phyloP scores from a whole-genome alignment of 2,797 vertebrate species.

The Alectoris magna region DNA sequence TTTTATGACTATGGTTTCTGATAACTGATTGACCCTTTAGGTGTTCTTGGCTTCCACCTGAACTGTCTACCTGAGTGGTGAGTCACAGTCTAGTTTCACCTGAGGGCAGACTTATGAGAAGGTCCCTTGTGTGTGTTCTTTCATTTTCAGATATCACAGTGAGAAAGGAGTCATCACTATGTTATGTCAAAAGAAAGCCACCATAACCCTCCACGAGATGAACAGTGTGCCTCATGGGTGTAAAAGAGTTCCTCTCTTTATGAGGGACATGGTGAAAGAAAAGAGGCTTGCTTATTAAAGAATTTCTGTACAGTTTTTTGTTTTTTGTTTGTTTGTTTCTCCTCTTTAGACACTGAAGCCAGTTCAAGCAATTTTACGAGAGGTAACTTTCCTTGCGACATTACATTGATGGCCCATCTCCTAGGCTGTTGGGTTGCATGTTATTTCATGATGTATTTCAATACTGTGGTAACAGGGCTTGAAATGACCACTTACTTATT shows the following conservation, averaged over 20 bases:
- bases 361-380: background rate
- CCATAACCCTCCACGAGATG: background rate
- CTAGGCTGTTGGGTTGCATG: background rate
- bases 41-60: conserved; percentile 29
- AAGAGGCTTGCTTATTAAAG: conserved; percentile 1
- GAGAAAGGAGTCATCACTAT: background rate
- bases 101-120: background rate
- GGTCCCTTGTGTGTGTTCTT: background rate
- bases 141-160: background rate
- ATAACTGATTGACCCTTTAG: background rate
- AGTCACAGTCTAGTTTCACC: conserved; percentile 32
- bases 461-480: background rate
- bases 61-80: background rate
- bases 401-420: background rate
- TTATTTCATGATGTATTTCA: background rate
- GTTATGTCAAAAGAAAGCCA: background rate
- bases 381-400: background rate
- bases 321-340: background rate
- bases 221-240: background rate
- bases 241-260: background rate
- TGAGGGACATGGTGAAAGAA: background rate
- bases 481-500: background rate
- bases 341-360: background rate
- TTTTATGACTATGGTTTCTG: conserved; percentile 14
- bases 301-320: background rate